phyloP scores from a whole-genome alignment of 2,797 vertebrate genomes.

The Chelonia mydas region DNA sequence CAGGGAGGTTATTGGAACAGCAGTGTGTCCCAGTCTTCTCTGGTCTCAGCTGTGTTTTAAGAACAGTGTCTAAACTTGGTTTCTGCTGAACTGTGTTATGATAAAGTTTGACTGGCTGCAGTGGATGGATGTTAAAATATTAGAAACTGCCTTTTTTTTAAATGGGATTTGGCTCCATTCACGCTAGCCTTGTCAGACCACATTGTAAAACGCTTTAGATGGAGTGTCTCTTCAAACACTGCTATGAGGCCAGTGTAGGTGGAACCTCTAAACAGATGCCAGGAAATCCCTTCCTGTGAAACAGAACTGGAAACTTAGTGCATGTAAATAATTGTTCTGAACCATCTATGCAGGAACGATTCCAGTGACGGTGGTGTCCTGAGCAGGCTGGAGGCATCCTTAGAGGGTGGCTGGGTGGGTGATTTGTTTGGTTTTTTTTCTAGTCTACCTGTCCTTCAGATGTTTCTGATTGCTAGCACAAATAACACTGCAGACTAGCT shows the following conservation, averaged over 20 bases:
- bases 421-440: too few species aligned
- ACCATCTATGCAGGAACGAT: not conserved
- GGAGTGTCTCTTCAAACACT: conserved; percentile 64
- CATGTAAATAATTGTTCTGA: not conserved
- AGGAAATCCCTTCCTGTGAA: conserved; percentile 49
- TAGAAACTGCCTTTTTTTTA: not conserved
- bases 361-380: not conserved
- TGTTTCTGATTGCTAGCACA: conserved; percentile 12
- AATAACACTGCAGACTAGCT: not conserved
- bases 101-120: not conserved
- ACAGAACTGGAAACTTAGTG: conserved; percentile 25
- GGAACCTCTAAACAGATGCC: conserved; percentile 20
- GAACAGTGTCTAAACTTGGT: conserved; percentile 33
- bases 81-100: conserved; percentile 37
- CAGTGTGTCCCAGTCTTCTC: conserved; percentile 56
- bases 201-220: conserved; percentile 57
- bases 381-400: not conserved
- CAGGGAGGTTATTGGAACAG: conserved; percentile 56
- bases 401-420: not conserved
- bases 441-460: not conserved
- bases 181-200: conserved; percentile 39
- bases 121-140: not conserved
- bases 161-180: conserved; percentile 67
- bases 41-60: not conserved
- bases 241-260: conserved; percentile 42